A percentile compares a stretch with the other conserved stretches of the same genome.
Conservation (phyloP, 2,797 vertebrate genomes). For the Myripristis jacobus region DNA sequence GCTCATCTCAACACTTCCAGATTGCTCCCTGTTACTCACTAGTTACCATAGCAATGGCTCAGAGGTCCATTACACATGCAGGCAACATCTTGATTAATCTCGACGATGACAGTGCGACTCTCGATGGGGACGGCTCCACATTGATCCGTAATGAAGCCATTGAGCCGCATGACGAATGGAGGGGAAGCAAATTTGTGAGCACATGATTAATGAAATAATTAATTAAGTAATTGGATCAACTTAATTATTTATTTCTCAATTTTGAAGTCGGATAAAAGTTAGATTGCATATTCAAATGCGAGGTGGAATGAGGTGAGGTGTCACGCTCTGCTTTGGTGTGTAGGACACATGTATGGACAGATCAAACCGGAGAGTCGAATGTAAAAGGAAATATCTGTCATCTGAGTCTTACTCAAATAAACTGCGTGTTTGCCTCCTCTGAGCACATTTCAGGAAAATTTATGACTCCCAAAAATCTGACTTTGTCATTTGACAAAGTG, state of each 20-base stretch:
- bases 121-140: conserved; percentile 82
- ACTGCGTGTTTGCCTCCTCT: conserved; percentile 12
- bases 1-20: conserved; percentile 32
- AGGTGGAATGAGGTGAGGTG: conserved; percentile 42
- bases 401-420: conserved; percentile 13
- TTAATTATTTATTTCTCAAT: conserved; percentile 80
- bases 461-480: conserved; percentile 12
- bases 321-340: conserved; percentile 18
- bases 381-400: conserved; percentile 9
- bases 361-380: conserved; percentile 21
- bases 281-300: conserved; percentile 61
- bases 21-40: conserved; percentile 42
- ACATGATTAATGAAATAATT: conserved; percentile 83
- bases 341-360: not conserved
- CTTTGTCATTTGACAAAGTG: conserved; percentile 22
- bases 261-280: conserved; percentile 63
- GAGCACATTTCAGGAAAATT: not conserved
- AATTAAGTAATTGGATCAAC: conserved; percentile 75
- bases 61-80: conserved; percentile 72
- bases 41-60: conserved; percentile 67
- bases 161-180: conserved; percentile 82
- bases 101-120: conserved; percentile 79
- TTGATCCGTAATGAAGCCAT: conserved; percentile 84
- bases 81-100: conserved; percentile 88
- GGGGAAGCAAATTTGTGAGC: conserved; percentile 74